These are phyloP conservation scores for Chrysotoxum bicinctum DNA, from an alignment of 2,888 invertebrate species.

Conservation along the genomic window DNA sequence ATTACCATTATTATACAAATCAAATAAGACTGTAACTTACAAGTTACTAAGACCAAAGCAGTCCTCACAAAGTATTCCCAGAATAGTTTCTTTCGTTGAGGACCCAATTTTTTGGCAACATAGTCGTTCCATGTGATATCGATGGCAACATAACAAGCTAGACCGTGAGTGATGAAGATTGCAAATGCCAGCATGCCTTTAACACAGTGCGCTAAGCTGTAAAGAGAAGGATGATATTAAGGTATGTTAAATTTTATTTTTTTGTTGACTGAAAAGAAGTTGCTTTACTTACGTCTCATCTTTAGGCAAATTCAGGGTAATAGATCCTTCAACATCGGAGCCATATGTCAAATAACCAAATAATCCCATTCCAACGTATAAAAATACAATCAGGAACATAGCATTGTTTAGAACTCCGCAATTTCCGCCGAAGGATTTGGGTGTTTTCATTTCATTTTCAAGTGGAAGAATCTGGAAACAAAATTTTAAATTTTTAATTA, in stretches of 20 bases:
- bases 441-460: slow-evolving; percentile 96
- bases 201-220: slow-evolving; percentile 87
- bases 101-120: slow-evolving; percentile 84
- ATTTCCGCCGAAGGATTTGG: slow-evolving; percentile 89
- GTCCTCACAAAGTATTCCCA: slow-evolving; percentile 92
- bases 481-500: not conserved
- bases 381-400: slow-evolving; percentile 90
- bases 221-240: not conserved
- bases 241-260: too few species aligned
- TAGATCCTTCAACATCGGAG: slow-evolving; percentile 86
- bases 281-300: slow-evolving; percentile 84
- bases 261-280: not conserved
- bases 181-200: slow-evolving; percentile 89
- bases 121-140: slow-evolving; percentile 95
- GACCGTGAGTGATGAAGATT: slow-evolving; percentile 94
- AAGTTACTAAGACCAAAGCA: slow-evolving; percentile 89
- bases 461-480: slow-evolving; percentile 90
- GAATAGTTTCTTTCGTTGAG: slow-evolving; percentile 84
- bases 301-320: slow-evolving; percentile 92
- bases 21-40: slow-evolving; percentile 83
- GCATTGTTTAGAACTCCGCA: slow-evolving; percentile 92
- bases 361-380: slow-evolving; percentile 95
- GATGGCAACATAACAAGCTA: slow-evolving; percentile 97
- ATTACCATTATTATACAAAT: not conserved
- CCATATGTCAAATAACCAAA: slow-evolving; percentile 96